phyloP scores from a whole-genome alignment of 2,888 invertebrate genomes.

The Elysia crispata region DNA sequence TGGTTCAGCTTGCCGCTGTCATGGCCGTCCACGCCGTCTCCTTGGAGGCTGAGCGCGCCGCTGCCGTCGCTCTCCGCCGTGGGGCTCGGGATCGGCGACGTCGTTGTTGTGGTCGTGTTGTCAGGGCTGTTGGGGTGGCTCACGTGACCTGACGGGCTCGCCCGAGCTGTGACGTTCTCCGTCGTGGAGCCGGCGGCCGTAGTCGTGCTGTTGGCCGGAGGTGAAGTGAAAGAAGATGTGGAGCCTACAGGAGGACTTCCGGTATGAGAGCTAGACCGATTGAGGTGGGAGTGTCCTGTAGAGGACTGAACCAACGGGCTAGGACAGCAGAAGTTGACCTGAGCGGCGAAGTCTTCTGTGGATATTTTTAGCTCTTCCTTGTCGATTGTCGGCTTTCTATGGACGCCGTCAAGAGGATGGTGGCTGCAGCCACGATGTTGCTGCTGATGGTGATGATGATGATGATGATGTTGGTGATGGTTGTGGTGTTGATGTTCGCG shows the following conservation, averaged over 20 bases:
- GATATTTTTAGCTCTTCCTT: slow-evolving; percentile 38
- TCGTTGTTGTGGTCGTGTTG: slow-evolving; percentile 18
- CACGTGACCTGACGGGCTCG: slow-evolving; percentile 42
- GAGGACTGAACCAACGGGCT: slow-evolving; percentile 43
- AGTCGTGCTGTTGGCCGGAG: slow-evolving; percentile 1
- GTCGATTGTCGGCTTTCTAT: not conserved
- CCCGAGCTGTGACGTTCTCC: slow-evolving; percentile 18
- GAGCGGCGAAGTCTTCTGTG: slow-evolving; percentile 54
- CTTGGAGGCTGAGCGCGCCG: slow-evolving; percentile 24
- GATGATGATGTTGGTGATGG: not conserved
- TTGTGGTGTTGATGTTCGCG: not conserved
- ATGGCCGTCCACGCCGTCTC: slow-evolving; percentile 48
- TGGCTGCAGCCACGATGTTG: not conserved
- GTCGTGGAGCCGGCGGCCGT: slow-evolving; percentile 10
- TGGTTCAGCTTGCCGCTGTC: too few species aligned
- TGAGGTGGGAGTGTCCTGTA: slow-evolving; percentile 10
- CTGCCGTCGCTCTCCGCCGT: slow-evolving; percentile 23
- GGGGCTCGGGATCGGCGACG: slow-evolving; percentile 19
- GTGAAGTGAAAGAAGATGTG: slow-evolving; percentile 15
- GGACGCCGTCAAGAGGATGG: not conserved
- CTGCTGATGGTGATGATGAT: not conserved
- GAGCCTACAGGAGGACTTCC: slow-evolving; percentile 37
- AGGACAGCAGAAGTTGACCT: slow-evolving; percentile 64
- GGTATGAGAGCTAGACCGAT: not conserved
- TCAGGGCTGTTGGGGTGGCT: slow-evolving; percentile 42